Evolutionary conservation across 1,140 invertebrate genomes (phyloP), one percentile per base, ranked within the genome.

Genomic region (Lasioglossum baleicum): DNA sequence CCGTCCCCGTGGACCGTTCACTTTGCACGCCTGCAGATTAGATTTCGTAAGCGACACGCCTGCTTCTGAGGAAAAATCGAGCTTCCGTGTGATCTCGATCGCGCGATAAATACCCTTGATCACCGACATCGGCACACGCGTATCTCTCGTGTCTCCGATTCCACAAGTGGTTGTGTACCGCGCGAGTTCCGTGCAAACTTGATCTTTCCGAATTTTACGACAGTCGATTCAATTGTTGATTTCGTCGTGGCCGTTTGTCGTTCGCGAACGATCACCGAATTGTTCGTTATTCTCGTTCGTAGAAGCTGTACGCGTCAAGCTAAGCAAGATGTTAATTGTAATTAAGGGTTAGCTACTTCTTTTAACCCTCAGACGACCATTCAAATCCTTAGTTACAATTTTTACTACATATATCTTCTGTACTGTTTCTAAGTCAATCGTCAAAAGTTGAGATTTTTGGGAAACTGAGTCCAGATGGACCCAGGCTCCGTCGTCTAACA

Each of bases 111-210:
- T 70, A 53, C 67, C 80, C 70, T 53, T 72, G 35, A 64, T 61
- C 80, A 35, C 48, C 81, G 74, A 79, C 71, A 66, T 65, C 51
- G 20, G 51, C 31, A 67, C 48, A 67, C 61, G 70, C 64, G 56
- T 51, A 65, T 58, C 48, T 81, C 79, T n/a, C 56, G 61, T 84
- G 82, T 67, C 56, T 68, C 22, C 63, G 73, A 89, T 90, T 90
- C 90, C 88, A 91, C 90, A 91, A 91, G 90, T 91, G 90, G 90
- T 91, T 90, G 90, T 83, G 64, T 72, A 82, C 56, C n/a, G 68
- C 61, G 75, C 22, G 61, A 67, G 22, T 53, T 26, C 13, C 48
- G 26, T 26, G 22, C 8, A 44, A 75, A 61, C 78, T 42, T 6
- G 71, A 53, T 75, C 15, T 42, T 68, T 68, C 56, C 63, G 67